Evolutionary conservation across 2,113 vertebrate genomes (phyloP).

Genomic region (Rhagologus leucostigma): DNA sequence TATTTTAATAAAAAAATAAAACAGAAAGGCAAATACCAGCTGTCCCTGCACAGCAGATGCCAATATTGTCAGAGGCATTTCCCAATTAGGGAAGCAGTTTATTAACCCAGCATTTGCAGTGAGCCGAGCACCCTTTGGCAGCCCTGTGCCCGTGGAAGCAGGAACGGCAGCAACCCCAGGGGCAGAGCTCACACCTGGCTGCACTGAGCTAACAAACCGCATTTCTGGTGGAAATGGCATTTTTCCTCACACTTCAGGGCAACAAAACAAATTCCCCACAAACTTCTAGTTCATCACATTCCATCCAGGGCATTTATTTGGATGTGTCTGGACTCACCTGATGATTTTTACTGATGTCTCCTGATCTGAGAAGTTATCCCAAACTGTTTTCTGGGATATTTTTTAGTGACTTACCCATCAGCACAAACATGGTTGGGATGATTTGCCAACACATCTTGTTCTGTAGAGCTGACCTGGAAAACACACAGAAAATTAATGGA

Average conservation of each 20-base stretch:
- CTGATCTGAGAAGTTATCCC: background rate
- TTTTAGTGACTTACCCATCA: slow-evolving; percentile 63
- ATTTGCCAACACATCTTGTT: slow-evolving; percentile 65
- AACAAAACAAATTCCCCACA: background rate
- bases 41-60: background rate
- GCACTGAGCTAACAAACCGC: background rate
- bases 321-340: background rate
- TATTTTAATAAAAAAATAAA: background rate
- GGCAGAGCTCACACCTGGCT: background rate
- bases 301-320: background rate
- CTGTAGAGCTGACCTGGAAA: slow-evolving; percentile 40
- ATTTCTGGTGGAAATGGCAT: background rate
- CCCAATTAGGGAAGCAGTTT: background rate
- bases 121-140: background rate
- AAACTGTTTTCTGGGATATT: background rate
- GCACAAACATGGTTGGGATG: slow-evolving; percentile 20
- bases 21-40: background rate
- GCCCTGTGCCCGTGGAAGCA: background rate
- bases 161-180: background rate
- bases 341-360: background rate
- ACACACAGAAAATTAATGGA: background rate
- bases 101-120: background rate
- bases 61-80: background rate
- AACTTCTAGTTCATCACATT: background rate
- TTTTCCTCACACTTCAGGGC: background rate